A percentile compares a stretch with the other conserved stretches of the same genome.
Evolutionary conservation across 2,797 vertebrate genomes (phyloP).

Genomic region (Galago senegalensis): DNA sequence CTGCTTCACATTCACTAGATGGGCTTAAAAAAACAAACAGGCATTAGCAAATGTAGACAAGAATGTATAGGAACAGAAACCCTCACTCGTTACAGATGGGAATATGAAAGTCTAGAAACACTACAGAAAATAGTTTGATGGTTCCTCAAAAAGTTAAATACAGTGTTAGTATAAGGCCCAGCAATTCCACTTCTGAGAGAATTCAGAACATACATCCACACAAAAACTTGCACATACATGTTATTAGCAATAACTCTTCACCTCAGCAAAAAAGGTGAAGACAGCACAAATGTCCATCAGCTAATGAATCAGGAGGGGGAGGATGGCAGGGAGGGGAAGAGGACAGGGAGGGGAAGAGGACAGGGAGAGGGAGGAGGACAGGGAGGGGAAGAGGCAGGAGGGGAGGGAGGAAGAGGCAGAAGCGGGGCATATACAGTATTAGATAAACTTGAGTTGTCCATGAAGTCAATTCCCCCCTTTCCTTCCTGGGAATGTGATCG

Average conservation of each 20-base stretch:
- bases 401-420: neutral
- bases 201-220: neutral
- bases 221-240: neutral
- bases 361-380: no score
- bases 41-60: neutral
- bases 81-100: neutral
- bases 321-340: no score
- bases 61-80: neutral
- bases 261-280: neutral
- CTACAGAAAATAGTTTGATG: neutral
- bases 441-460: accelerated
- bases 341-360: no score
- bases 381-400: accelerated
- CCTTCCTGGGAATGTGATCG: neutral
- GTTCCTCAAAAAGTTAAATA: neutral
- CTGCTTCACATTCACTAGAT: neutral
- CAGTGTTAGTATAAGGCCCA: neutral
- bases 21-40: neutral
- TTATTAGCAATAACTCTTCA: neutral
- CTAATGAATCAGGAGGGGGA: accelerated
- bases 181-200: neutral
- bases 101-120: neutral
- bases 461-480: neutral
- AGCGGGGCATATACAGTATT: accelerated
- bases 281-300: neutral